A percentile compares a stretch with the other conserved stretches of the same genome.
Evolutionary conservation across 2,888 invertebrate genomes (phyloP).

Genomic region (Nomada goodeniana): DNA sequence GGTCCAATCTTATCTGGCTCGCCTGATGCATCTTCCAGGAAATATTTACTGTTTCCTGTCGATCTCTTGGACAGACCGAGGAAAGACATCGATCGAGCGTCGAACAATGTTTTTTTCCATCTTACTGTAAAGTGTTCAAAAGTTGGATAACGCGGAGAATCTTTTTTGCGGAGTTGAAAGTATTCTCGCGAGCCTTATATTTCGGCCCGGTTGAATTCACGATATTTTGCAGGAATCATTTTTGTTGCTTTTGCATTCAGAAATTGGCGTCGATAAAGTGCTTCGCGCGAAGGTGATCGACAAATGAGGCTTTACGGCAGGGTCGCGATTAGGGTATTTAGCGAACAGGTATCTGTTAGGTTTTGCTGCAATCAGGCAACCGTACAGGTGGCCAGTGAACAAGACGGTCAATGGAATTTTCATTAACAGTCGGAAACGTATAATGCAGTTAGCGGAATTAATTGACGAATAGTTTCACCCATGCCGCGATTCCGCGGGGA

Average conservation of each 20-base stretch:
- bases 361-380: background rate
- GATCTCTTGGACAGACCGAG: constrained; percentile 47
- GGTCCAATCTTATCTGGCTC: constrained; percentile 72
- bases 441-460: constrained; percentile 39
- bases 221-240: too few species aligned
- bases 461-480: constrained; percentile 53
- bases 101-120: background rate
- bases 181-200: too few species aligned
- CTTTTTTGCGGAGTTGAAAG: too few species aligned
- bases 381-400: constrained; percentile 8
- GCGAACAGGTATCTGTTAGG: background rate
- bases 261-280: too few species aligned
- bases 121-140: too few species aligned
- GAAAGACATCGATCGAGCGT: constrained; percentile 37
- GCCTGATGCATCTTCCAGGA: constrained; percentile 70
- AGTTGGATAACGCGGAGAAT: background rate
- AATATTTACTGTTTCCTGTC: constrained; percentile 76
- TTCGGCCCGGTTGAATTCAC: too few species aligned
- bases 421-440: constrained; percentile 34
- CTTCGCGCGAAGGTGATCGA: background rate
- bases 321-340: background rate
- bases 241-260: too few species aligned
- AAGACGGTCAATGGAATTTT: constrained; percentile 50
- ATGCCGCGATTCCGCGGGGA: constrained; percentile 15
- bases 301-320: background rate